A percentile compares a stretch with the other conserved stretches of the same genome.
Evolutionary conservation across 2,888 invertebrate genomes (phyloP).

Genomic region (Dromius quadrimaculatus): DNA sequence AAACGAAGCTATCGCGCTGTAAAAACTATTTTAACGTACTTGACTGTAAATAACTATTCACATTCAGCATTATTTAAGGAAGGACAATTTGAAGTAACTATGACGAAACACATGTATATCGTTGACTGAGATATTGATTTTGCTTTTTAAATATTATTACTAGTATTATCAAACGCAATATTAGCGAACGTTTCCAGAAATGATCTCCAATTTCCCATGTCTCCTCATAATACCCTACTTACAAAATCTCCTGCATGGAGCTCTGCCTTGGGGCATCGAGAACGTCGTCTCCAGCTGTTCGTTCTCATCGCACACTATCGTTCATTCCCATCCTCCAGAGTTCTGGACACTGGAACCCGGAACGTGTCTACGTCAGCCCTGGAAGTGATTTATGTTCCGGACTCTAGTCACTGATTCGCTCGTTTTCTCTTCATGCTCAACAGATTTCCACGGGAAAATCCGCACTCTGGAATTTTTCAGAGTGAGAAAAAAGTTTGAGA

Average conservation of each 20-base stretch:
- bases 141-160: no score
- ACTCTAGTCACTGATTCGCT: conserved; percentile 49
- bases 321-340: conserved; percentile 3
- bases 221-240: no score
- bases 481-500: background rate
- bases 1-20: no score
- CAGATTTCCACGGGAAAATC: conserved; percentile 47
- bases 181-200: no score
- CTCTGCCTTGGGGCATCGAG: background rate
- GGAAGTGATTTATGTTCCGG: conserved; percentile 51
- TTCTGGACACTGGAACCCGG: conserved; percentile 4
- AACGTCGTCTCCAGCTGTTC: conserved; percentile 16
- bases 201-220: no score
- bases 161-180: no score
- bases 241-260: background rate
- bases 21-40: no score
- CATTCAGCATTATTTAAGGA: no score
- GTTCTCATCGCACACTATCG: conserved; percentile 40
- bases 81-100: no score
- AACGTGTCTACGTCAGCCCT: conserved; percentile 37
- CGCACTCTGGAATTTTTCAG: conserved; percentile 42
- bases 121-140: no score
- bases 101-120: no score
- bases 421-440: conserved; percentile 49
- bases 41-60: no score